A percentile compares a stretch with the other conserved stretches of the same genome.
phyloP scores from a whole-genome alignment of 2,888 invertebrate species.

The Iphiclides podalirius region DNA sequence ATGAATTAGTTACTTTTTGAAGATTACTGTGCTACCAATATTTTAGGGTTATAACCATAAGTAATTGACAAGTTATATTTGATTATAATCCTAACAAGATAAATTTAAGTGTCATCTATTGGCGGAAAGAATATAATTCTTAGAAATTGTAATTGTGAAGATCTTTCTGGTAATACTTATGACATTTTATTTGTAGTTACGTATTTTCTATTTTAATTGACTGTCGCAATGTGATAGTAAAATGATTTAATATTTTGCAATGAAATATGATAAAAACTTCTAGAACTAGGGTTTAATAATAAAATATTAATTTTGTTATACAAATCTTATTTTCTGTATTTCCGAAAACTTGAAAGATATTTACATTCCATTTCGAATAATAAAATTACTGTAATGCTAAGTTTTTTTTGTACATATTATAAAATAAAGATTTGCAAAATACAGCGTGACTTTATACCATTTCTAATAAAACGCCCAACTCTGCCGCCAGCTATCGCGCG shows the following conservation, averaged over 20 bases:
- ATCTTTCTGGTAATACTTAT: no score
- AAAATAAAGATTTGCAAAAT: no score
- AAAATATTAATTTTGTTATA: no score
- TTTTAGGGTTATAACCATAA: background rate
- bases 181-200: background rate
- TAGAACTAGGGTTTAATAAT: no score
- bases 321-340: no score
- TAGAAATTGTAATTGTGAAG: no score
- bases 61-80: background rate
- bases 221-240: conserved; percentile 11
- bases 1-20: background rate
- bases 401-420: conserved; percentile 14
- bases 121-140: background rate
- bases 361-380: conserved; percentile 2
- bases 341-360: no score
- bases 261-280: no score
- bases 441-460: no score
- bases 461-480: no score
- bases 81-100: background rate
- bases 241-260: background rate
- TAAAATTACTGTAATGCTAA: background rate
- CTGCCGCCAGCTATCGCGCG: no score
- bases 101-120: background rate
- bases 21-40: background rate
- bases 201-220: background rate